These are phyloP conservation scores for Ovibos moschatus DNA, from an alignment of 2,113 vertebrate genomes.

Conservation along the genomic window DNA sequence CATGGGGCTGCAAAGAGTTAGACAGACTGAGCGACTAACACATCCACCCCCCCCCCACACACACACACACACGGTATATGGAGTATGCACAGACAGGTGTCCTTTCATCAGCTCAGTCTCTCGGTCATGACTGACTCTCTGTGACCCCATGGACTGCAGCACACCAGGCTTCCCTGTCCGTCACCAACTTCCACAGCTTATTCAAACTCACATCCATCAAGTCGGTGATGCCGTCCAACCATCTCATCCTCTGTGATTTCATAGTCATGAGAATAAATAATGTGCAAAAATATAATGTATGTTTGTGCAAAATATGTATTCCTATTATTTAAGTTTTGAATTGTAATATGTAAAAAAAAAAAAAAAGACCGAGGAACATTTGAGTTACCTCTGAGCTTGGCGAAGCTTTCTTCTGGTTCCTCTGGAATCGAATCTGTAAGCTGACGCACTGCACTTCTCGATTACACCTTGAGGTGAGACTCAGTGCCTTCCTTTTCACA, in stretches of 20 bases:
- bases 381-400: neutral
- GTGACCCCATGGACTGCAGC: neutral
- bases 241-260: neutral
- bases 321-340: neutral
- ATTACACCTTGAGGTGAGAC: neutral
- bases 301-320: neutral
- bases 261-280: neutral
- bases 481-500: neutral
- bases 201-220: neutral
- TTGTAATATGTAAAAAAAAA: neutral
- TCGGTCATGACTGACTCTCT: neutral
- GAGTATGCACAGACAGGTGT: neutral
- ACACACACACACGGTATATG: neutral
- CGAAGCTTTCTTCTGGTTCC: neutral
- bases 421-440: neutral
- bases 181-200: neutral
- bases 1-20: neutral
- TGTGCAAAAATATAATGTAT: neutral
- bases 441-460: neutral
- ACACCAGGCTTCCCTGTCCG: neutral
- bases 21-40: neutral
- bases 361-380: neutral
- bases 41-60: fast-evolving
- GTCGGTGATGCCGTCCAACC: neutral
- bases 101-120: neutral